A percentile compares a stretch with the other conserved stretches of the same genome.
These are phyloP conservation scores for Acropora yongei DNA, from an alignment of 64 coral and sea anemone genomes.

Conservation along the genomic window DNA sequence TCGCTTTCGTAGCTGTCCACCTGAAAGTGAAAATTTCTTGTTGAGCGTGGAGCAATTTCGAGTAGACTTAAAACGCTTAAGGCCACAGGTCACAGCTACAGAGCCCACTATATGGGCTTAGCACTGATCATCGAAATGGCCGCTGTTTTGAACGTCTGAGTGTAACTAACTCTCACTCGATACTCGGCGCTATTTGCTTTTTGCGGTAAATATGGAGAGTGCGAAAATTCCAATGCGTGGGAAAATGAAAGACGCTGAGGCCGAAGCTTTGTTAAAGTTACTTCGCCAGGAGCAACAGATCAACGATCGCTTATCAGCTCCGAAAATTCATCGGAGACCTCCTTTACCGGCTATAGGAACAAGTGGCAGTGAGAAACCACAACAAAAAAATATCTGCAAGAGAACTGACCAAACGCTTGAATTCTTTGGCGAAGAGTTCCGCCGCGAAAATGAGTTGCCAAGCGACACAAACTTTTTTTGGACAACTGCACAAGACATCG, in stretches of 20 bases:
- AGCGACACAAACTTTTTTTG: slow-evolving; percentile 74
- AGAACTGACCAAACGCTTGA: slow-evolving; percentile 17
- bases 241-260: slow-evolving; percentile 87
- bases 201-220: slow-evolving; percentile 58
- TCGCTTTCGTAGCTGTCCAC: not conserved
- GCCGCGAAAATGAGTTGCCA: not conserved
- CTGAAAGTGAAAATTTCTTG: not conserved
- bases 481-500: slow-evolving; percentile 39
- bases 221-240: slow-evolving; percentile 87
- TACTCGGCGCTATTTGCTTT: not conserved
- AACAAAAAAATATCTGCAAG: not conserved
- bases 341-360: slow-evolving; percentile 85
- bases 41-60: not conserved
- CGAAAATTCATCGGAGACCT: slow-evolving; percentile 79
- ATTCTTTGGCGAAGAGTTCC: not conserved
- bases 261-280: slow-evolving; percentile 84
- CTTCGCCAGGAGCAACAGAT: slow-evolving; percentile 82
- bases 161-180: not conserved
- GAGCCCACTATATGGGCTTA: slow-evolving; percentile 14
- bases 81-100: not conserved
- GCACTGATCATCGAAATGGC: not conserved
- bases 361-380: slow-evolving; percentile 21
- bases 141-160: not conserved
- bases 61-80: not conserved
- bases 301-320: slow-evolving; percentile 61